Evolutionary conservation across 2,797 vertebrate species (phyloP).

Genomic region (Triplophysa yarkandensis): DNA sequence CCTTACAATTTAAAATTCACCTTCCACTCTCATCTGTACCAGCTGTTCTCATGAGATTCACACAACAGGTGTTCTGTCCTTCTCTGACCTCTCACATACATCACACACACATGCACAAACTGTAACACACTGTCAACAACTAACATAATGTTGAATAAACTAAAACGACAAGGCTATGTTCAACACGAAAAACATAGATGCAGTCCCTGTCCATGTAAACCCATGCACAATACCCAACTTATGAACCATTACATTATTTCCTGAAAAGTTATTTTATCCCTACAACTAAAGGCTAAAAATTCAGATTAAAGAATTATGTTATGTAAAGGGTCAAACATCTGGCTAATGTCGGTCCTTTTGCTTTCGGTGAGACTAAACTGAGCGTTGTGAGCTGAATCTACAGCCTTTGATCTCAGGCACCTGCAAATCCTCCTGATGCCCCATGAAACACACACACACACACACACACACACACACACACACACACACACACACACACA

Average conservation of each 20-base stretch:
- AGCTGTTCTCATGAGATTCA: constrained; percentile 40
- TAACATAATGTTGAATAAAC: neutral
- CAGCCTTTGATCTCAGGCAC: constrained; percentile 62
- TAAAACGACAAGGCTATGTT: neutral
- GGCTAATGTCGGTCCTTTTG: neutral
- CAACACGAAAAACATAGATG: too few species aligned
- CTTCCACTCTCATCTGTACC: constrained; percentile 22
- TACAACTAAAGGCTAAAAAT: neutral
- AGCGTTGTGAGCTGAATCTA: constrained; percentile 55
- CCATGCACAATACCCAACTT: neutral
- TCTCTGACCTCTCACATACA: constrained; percentile 31
- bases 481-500: constrained; percentile 15
- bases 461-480: constrained; percentile 15
- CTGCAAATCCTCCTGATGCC: constrained; percentile 22
- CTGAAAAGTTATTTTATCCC: neutral
- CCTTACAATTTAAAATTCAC: neutral
- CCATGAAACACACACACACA: constrained; percentile 5
- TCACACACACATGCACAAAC: neutral
- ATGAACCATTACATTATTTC: neutral
- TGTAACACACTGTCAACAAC: neutral
- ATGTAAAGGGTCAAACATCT: neutral
- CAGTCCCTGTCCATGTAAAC: too few species aligned
- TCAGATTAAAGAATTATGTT: neutral
- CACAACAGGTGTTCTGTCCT: constrained; percentile 46
- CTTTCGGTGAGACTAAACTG: constrained; percentile 13